These are phyloP conservation scores for Alligator mississippiensis DNA, from an alignment of 2,113 vertebrate genomes.

Conservation along the genomic window DNA sequence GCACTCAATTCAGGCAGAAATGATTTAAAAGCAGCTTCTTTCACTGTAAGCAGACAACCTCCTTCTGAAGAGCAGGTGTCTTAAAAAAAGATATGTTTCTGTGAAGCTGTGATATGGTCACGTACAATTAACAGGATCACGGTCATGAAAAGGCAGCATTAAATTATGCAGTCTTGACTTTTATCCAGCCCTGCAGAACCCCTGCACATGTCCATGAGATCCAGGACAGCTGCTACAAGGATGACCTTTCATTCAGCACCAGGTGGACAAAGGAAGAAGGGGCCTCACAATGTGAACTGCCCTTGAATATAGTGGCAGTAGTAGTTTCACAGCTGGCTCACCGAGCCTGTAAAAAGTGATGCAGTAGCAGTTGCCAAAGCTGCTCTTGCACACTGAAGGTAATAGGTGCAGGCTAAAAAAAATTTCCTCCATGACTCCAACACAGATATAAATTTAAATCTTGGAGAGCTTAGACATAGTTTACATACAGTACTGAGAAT, in stretches of 20 bases:
- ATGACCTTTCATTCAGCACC: not conserved
- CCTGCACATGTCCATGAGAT: not conserved
- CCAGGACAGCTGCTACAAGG: not conserved
- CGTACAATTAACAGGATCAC: not conserved
- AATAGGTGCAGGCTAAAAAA: not conserved
- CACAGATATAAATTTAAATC: not conserved
- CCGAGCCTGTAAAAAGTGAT: not conserved
- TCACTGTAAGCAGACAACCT: not conserved
- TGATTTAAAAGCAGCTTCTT: not conserved
- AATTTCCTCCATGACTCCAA: not conserved
- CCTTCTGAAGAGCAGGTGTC: not conserved
- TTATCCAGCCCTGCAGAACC: accelerated
- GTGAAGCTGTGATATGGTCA: not conserved
- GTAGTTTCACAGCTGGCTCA: not conserved
- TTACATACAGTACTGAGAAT: not conserved
- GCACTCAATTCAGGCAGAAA: not conserved
- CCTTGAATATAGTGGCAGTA: not conserved
- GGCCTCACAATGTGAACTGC: not conserved
- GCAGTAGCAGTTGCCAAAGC: not conserved
- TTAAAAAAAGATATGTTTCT: not conserved
- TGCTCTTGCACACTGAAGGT: not conserved
- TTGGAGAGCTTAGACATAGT: not conserved
- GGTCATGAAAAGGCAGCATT: not conserved
- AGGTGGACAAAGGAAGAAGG: not conserved
- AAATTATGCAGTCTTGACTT: not conserved